Conservation (phyloP, 2,888 invertebrate species). For the Lacanobia oleracea region DNA sequence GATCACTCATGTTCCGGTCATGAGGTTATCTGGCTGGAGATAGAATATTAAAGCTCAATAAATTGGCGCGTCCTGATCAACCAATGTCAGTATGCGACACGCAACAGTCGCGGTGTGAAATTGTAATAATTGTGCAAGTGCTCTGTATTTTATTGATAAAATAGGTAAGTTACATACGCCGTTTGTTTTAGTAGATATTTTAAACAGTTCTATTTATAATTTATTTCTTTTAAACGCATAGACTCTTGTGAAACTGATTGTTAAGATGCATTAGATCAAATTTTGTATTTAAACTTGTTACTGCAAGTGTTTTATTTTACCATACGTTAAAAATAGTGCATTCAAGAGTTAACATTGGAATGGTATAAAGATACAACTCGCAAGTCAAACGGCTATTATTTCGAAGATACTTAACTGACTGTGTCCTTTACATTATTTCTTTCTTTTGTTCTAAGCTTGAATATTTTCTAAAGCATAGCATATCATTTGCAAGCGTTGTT, state of each 20-base stretch:
- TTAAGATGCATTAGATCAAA: background rate
- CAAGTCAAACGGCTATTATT: background rate
- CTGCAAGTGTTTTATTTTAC: background rate
- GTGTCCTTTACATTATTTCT: too few relatives aligned
- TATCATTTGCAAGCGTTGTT: background rate
- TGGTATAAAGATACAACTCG: too few relatives aligned
- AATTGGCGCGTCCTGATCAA: conserved; percentile 77
- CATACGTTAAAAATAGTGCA: background rate
- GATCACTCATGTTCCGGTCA: conserved; percentile 80
- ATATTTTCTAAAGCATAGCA: background rate
- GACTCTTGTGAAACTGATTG: background rate
- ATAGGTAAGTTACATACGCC: conserved; percentile 62
- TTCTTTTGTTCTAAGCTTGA: background rate
- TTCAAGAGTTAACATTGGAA: too few relatives aligned
- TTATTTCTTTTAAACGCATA: background rate
- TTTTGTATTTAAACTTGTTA: background rate
- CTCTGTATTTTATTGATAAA: conserved; percentile 37
- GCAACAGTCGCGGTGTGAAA: conserved; percentile 67
- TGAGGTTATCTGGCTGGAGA: conserved; percentile 83
- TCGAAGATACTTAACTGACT: background rate
- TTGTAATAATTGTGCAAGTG: conserved; percentile 60
- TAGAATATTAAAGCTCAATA: conserved; percentile 84
- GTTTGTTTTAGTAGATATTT: conserved; percentile 5
- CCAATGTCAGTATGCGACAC: conserved; percentile 80
- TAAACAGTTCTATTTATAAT: background rate